Evolutionary conservation across 2,797 vertebrate species (phyloP).

Genomic region (Hapalemur alaotrensis): DNA sequence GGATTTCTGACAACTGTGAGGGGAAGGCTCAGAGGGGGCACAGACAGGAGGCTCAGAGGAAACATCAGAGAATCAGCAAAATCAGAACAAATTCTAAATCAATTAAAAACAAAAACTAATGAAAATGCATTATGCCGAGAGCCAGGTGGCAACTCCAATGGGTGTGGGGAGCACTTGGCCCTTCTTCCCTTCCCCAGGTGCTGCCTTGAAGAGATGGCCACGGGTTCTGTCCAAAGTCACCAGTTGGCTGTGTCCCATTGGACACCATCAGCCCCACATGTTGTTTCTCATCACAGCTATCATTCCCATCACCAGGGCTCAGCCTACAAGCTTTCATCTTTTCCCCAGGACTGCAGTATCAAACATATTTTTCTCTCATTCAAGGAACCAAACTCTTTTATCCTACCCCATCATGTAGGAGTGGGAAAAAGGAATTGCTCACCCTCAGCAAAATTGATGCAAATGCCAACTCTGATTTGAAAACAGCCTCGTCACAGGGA

Average conservation of each 20-base stretch:
- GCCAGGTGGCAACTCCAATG: background rate
- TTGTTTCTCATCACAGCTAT: background rate
- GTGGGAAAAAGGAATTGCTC: slow-evolving; percentile 16
- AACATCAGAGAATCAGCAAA: slow-evolving; percentile 18
- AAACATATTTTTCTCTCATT: background rate
- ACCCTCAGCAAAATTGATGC: slow-evolving; percentile 44
- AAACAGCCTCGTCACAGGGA: slow-evolving; percentile 63
- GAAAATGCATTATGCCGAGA: background rate
- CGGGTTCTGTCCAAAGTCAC: background rate
- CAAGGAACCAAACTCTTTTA: slow-evolving; percentile 3
- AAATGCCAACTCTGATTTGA: slow-evolving; percentile 49
- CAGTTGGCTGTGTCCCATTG: background rate
- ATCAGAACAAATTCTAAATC: slow-evolving; percentile 27
- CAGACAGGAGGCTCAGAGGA: background rate
- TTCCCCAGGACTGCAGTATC: background rate
- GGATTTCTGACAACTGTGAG: background rate
- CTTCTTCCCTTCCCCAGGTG: background rate
- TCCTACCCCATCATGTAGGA: background rate
- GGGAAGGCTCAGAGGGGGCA: background rate
- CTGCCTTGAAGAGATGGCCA: background rate
- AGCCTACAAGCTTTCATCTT: background rate
- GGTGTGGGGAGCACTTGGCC: background rate
- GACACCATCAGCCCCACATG: background rate
- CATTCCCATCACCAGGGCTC: background rate
- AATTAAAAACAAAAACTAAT: background rate